Base-by-base conservation (phyloP, 2,113 vertebrate genomes). In the Scomber colias region DNA sequence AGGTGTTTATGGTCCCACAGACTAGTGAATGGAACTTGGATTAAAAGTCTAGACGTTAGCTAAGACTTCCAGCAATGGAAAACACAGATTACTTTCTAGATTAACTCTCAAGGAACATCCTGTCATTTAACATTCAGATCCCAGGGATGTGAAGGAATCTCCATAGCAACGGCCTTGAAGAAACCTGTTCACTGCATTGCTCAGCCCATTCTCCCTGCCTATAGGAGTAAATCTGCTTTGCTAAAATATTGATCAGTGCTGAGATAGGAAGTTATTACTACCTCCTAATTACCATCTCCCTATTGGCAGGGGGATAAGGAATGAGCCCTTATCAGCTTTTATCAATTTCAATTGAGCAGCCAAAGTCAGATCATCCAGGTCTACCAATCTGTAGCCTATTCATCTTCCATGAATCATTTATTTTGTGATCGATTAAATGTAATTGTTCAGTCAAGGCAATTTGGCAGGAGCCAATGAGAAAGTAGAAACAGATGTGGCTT, bases 321-420 rank as follows among this genome's bases (percentile, higher is more conserved):
- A 96, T 96, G 95, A 91, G 90, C 93, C 45, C 92, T 95, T 96
- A 97, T 97, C 94, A 89, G 92, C 87, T 96, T 97, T 96, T 96
- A 97, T 97, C 96, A 97, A 97, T 98, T 97, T 97, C 95, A 96
- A 95, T 95, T 95, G 95, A 96, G 95, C 96, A 95, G 93, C 95
- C 94, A 95, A 96, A 96, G 94, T 96, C 94, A 94, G 94, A 95
- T 94, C 91, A 95, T 95, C 93, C 92, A 97, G 95, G 95, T 92
- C 92, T 94, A 96, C 95, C 97, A 96, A 97, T 97, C 95, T 95
- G 95, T 89, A 93, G 91, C 93, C 95, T 95, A 98, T 99, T 97
- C 95, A 97, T 99, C 98, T 97, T 98, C 96, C 96, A 96, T 96
- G 96, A 99, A 97, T 97, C 97, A 98, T 98, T 99, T 97, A 97